Evolutionary conservation across 53 echinoderm and acorn worm species (phyloP).

Genomic region (Mesocentrotus franciscanus): DNA sequence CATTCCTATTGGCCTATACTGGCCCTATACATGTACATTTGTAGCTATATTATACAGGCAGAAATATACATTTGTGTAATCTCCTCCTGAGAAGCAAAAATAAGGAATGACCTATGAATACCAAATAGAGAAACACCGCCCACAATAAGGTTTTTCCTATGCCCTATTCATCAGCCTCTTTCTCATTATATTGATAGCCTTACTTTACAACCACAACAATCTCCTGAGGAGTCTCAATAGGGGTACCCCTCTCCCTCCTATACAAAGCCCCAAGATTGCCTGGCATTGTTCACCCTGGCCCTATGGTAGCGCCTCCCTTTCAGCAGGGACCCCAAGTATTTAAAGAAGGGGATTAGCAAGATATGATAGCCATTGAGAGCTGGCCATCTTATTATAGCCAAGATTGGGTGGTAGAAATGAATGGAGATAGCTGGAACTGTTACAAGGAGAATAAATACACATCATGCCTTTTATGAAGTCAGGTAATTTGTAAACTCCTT

Average conservation of each 20-base stretch:
- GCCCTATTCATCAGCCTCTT: conserved; percentile 9
- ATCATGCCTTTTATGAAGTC: not conserved
- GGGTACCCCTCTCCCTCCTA: conserved; percentile 18
- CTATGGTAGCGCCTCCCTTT: conserved; percentile 44
- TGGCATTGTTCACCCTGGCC: conserved; percentile 10
- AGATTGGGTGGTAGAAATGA: conserved; percentile 24
- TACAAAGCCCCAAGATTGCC: conserved; percentile 8
- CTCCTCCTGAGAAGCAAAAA: not conserved
- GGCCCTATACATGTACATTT: not conserved
- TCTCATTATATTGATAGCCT: conserved; percentile 58
- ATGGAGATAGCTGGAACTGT: conserved; percentile 42
- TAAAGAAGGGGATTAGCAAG: conserved; percentile 56
- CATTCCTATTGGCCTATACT: not conserved
- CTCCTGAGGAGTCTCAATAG: not conserved
- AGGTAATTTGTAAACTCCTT: conserved; percentile 9
- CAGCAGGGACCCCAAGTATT: not conserved
- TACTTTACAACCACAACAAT: conserved; percentile 46
- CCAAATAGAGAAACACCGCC: conserved; percentile 43
- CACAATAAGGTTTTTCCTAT: not conserved
- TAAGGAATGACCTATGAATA: not conserved
- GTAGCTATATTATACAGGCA: not conserved
- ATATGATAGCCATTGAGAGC: conserved; percentile 48
- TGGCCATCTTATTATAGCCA: conserved; percentile 36
- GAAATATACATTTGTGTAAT: not conserved
- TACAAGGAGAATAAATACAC: conserved; percentile 2